Base-by-base conservation (phyloP, 2,888 invertebrate genomes). In the Dryobotodes eremita region DNA sequence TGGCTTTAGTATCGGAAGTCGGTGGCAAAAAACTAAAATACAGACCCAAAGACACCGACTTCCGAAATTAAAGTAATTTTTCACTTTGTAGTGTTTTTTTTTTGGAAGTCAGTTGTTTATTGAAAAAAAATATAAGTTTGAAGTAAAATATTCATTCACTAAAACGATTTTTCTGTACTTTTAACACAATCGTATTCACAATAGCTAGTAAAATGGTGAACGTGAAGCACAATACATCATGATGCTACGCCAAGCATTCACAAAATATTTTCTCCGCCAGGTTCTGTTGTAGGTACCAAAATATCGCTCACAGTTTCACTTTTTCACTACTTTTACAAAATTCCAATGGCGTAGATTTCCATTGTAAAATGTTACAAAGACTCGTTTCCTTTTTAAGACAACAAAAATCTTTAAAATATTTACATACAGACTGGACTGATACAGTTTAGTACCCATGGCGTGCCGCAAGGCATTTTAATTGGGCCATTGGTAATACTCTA, bases 171-270 rank as follows among this genome's bases (percentile, higher is more conserved):
- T 36, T 23, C 4, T 11, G 20, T 42, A 68, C 36, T 53, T 36
- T 42, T 26, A 42, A 55, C 26, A 26, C 23, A 23, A 31, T 46
- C 20, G 20, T 31, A 36, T 48, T 71, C 46, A 61, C 36, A 13
- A 61, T 68, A 26, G 11, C 57, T 50, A 53, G n/a, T 26, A 15
- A 81, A 71, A 78, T 62, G 13, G 10, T 57, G 31, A 5, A 71
- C 23, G 15, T 72, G 64, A 72, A 59, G 10, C 23, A 70, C 31
- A 79, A 70, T 82, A 84, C 55, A 74, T 84, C 69, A 82, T 26
- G 15, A 61, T 50, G 68, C 31, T 48, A n/a, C 23, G 57, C 55
- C 59, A 57, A 71, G 64, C 50, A 68, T 75, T 83, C n/a, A 55
- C 65, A 70, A 75, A 75, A 70, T 46, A 71, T 81, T 76, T 61